These are phyloP conservation scores for Heteronetta atricapilla DNA, from an alignment of 2,113 vertebrate genomes.

Conservation along the genomic window DNA sequence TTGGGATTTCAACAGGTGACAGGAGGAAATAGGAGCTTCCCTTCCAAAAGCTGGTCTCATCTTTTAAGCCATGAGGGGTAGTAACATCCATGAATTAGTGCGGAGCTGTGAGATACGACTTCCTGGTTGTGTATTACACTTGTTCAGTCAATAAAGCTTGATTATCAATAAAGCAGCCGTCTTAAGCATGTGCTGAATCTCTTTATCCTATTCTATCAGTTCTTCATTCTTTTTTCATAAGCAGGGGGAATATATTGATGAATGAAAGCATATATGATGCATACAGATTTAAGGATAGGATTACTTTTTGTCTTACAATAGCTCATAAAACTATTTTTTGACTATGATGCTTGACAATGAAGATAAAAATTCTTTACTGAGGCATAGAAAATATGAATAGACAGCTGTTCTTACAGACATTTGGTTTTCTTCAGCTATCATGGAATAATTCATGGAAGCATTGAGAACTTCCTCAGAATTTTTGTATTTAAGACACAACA, in stretches of 20 bases:
- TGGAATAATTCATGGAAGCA: not conserved
- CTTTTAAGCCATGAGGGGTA: rapidly evolving
- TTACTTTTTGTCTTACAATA: not conserved
- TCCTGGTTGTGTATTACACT: not conserved
- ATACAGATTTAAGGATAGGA: not conserved
- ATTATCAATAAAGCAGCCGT: not conserved
- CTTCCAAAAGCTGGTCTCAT: not conserved
- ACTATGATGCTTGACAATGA: not conserved
- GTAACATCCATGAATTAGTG: not conserved
- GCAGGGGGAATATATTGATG: not conserved
- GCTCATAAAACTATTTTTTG: not conserved
- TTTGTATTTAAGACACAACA: not conserved
- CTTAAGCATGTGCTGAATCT: not conserved
- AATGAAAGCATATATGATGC: not conserved
- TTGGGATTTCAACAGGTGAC: not conserved
- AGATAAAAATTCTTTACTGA: not conserved
- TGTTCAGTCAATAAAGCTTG: not conserved
- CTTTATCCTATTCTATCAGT: not conserved
- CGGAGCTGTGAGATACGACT: not conserved
- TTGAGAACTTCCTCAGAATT: not conserved
- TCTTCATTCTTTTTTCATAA: not conserved
- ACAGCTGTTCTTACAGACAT: not conserved
- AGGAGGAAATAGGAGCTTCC: rapidly evolving
- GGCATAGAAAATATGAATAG: not conserved
- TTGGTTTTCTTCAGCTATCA: not conserved